Evolutionary conservation across 1,140 invertebrate genomes (phyloP).

Genomic region (Lasaia peninsularis): DNA sequence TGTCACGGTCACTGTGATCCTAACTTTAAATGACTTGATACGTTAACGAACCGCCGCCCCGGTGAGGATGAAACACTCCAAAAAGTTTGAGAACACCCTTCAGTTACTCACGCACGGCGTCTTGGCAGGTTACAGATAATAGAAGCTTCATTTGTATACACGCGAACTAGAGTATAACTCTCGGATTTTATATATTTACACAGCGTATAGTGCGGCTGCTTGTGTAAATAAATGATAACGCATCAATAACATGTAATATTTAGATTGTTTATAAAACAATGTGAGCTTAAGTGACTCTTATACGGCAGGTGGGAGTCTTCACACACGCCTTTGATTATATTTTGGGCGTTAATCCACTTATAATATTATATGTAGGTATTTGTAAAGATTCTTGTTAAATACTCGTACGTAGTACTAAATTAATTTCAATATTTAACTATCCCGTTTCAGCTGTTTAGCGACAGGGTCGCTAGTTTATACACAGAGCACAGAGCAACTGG

Average conservation of each 20-base stretch:
- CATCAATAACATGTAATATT: slow-evolving; percentile 5
- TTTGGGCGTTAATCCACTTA: not conserved
- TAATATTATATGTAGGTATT: not conserved
- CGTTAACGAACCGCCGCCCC: no score
- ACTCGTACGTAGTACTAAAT: no score
- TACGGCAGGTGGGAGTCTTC: not conserved
- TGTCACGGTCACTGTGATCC: no score
- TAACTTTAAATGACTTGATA: no score
- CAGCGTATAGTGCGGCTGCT: not conserved
- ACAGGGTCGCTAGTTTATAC: no score
- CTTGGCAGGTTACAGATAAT: not conserved
- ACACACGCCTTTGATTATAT: not conserved
- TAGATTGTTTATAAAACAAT: slow-evolving; percentile 5
- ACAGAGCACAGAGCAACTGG: no score
- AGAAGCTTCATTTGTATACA: slow-evolving; percentile 6
- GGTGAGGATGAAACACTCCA: no score
- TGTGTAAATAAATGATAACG: not conserved
- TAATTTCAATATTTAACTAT: no score
- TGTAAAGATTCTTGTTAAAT: no score
- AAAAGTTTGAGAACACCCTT: no score
- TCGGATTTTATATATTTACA: not conserved
- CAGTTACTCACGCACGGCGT: no score
- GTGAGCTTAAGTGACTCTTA: not conserved
- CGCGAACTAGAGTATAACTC: slow-evolving; percentile 2
- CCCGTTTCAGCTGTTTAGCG: no score